phyloP scores from a whole-genome alignment of 2,888 invertebrate species.

The Trichopria drosophilae region DNA sequence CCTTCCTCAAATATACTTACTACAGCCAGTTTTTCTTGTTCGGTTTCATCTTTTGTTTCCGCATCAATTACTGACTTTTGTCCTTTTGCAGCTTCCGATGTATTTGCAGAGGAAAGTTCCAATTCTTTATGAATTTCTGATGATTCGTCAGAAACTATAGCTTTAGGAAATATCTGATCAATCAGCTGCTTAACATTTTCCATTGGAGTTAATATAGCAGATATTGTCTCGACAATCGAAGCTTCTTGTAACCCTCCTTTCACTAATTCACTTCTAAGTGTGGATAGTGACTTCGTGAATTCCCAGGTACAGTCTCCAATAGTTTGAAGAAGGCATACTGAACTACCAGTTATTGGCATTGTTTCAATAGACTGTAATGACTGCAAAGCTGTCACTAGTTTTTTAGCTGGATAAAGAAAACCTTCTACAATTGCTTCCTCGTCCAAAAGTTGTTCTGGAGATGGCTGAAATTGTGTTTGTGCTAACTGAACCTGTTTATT shows the following conservation, averaged over 20 bases:
- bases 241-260: constrained; percentile 42
- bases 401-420: constrained; percentile 51
- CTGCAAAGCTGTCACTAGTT: constrained; percentile 44
- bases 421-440: constrained; percentile 54
- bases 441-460: constrained; percentile 44
- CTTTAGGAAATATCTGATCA: constrained; percentile 7
- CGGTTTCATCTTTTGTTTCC: background rate
- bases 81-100: constrained; percentile 13
- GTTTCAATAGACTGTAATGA: constrained; percentile 31
- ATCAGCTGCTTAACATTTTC: constrained; percentile 44
- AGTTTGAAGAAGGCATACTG: constrained; percentile 38
- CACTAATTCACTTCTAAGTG: constrained; percentile 44
- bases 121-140: background rate
- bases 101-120: constrained; percentile 1
- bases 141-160: constrained; percentile 10
- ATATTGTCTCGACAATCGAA: constrained; percentile 50
- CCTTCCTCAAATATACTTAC: no score
- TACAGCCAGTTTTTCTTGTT: constrained; percentile 14
- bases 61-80: no score
- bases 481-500: constrained; percentile 49
- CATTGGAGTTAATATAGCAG: constrained; percentile 46
- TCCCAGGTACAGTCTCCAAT: constrained; percentile 43
- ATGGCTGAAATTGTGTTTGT: constrained; percentile 44
- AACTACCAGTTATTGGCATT: constrained; percentile 20
- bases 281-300: constrained; percentile 40